Conservation (phyloP, 2,888 invertebrate species). For the Heliconius ismenius region DNA sequence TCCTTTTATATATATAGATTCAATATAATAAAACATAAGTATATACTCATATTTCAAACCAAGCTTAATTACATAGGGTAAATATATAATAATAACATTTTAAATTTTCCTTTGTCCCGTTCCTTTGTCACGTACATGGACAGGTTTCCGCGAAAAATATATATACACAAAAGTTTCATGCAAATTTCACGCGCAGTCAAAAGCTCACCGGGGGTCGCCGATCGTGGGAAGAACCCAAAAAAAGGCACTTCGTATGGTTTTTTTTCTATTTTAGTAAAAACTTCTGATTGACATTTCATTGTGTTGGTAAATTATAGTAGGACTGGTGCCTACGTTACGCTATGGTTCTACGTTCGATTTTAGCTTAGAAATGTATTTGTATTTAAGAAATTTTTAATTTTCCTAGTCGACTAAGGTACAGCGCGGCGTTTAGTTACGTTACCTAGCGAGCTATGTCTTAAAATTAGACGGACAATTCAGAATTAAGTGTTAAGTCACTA, state of each 20-base stretch:
- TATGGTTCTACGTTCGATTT: not conserved
- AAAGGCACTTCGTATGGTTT: not conserved
- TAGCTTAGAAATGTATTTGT: not conserved
- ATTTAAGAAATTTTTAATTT: too few relatives aligned
- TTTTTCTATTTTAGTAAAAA: not conserved
- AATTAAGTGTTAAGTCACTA: not conserved
- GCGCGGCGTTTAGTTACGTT: not conserved
- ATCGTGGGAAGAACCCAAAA: not conserved
- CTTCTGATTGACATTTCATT: not conserved
- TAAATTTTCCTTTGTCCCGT: not conserved
- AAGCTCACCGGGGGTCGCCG: not conserved
- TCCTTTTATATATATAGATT: too few relatives aligned
- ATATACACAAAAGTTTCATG: not conserved
- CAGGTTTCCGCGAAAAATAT: too few relatives aligned
- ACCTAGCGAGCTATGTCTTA: not conserved
- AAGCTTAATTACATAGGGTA: too few relatives aligned
- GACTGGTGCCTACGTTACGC: not conserved
- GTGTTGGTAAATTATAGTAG: not conserved
- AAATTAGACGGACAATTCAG: not conserved
- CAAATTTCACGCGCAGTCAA: not conserved
- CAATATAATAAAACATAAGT: too few relatives aligned
- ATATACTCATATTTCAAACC: too few relatives aligned
- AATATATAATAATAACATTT: too few relatives aligned
- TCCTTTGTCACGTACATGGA: not conserved
- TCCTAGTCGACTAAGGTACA: not conserved